Percentiles rank a stretch among this genome's conserved stretches.
Conservation (phyloP, 2,113 vertebrate species). For the Scopus umbretta region DNA sequence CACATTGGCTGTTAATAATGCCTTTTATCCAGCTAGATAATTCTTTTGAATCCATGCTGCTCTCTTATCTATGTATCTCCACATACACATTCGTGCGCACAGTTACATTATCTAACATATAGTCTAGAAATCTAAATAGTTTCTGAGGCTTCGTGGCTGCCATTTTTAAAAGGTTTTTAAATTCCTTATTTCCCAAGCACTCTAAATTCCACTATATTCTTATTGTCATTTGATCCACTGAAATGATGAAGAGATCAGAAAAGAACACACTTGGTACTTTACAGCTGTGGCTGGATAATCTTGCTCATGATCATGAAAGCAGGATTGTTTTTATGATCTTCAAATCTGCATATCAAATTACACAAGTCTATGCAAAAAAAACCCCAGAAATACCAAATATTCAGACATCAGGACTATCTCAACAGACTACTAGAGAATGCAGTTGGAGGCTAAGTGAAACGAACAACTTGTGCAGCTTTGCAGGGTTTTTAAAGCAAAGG, state of each 20-base stretch:
- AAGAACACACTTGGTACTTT: constrained; percentile 21
- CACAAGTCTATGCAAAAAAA: not conserved
- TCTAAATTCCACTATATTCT: constrained; percentile 26
- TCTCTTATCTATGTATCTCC: not conserved
- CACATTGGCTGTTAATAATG: not conserved
- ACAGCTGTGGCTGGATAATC: constrained; percentile 52
- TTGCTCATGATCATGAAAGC: constrained; percentile 54
- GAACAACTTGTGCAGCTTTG: not conserved
- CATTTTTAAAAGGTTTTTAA: constrained; percentile 37
- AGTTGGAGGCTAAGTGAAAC: not conserved
- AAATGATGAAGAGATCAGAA: constrained; percentile 37
- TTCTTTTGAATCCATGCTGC: not conserved
- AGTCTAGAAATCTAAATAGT: not conserved
- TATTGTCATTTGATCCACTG: constrained; percentile 34
- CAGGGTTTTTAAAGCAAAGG: not conserved
- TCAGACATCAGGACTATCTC: constrained; percentile 21
- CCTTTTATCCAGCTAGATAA: not conserved
- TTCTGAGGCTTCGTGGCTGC: not conserved
- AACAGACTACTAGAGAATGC: constrained; percentile 8
- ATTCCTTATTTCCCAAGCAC: constrained; percentile 30
- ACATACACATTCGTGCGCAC: not conserved
- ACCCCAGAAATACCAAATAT: constrained; percentile 21
- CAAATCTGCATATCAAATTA: constrained; percentile 60
- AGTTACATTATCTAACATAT: not conserved
- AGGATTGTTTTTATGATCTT: constrained; percentile 59